Evolutionary conservation across 2,113 vertebrate species (phyloP), one percentile per base, ranked within the genome.

Genomic region (Pantherophis guttatus): DNA sequence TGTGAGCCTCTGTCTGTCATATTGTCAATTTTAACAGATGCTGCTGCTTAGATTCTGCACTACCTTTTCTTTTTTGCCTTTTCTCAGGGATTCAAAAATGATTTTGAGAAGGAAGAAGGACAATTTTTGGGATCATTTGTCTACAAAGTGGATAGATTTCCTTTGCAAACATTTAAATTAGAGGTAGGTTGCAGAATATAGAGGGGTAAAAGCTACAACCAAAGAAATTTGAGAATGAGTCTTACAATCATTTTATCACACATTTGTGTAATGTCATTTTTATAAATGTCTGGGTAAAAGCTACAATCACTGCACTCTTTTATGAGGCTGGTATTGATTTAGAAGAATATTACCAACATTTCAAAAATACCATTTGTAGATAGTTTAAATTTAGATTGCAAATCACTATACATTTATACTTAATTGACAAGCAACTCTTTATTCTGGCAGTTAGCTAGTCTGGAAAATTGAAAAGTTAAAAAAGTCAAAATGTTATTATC

Each of bases 1-100:
- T 65, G 21, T 29, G 53, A 93, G n/a, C n/a, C 2, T 75, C n/a
- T 75, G 10, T 29, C 26, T 29, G 7, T 33, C n/a, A 21, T 65
- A 90, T 24, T 70, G 95, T 48, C n/a, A 62, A 93, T 26, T 52
- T 94, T 26, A 53, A 88, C 88, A 26, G 29, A 70, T 33, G 0
- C 29, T 65, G 88, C 39, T 90, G 50, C 86, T 19, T 91, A 33
- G 3, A 86, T 87, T 55, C 12, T 19, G 54, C n/a, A 48, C 87
- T 81, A 89, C 0, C 0, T 57, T 92, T 55, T 29, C 89, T 23
- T 94, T 62, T 11, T 65, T 24, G 12, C 53, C 19, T 91, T 0
- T 70, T 92, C 86, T 75, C 62, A 93, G 59, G 59, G 8, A 23
- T 90, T 86, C 52, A 86, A 95, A 95, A 23, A 53, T 53, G 23